Base-by-base conservation (phyloP, 1,140 invertebrate genomes). In the Chironomus tepperi region DNA sequence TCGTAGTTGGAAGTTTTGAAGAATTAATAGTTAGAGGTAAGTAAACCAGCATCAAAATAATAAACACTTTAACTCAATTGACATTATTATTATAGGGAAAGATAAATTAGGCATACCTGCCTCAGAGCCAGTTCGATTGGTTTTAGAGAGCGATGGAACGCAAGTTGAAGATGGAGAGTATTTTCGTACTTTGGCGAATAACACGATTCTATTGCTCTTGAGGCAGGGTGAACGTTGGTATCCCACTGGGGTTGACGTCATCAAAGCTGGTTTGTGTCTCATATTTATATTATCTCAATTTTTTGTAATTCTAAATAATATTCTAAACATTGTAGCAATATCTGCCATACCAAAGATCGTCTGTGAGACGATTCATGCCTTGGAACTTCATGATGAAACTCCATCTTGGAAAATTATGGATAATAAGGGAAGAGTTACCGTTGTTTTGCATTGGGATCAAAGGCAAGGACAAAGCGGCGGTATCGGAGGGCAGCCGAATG, bases 391-490 rank as follows among this genome's bases (percentile, higher is more conserved):
- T 85, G 92, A 96, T 93, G 94, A 95, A 84, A 93, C 93, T 80
- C 93, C 94, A 78, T 95, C 93, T 84, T 97, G 94, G 94, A 96
- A 96, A 85, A 95, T 96, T 86, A 95, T 95, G 92, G 94, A 96
- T 88, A 95, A 95, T 88, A 93, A 95, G 86, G 93, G 93, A 80
- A 89, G 93, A 82, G 92, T 96, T 84, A 96, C 94, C 79, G 93
- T 97, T 83, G 93, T 96, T 78, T 85, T 96, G 80, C 92, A 95
- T 84, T 95, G 94, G 93, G 93, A 95, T 86, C 93, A 94, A 85
- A 87, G 90, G 76, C 87, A 86, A 81, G 87, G 85, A 77, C 86
- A 83, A 76, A 82, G 83, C 75, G 83, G 82, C 76, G 84, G 86
- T 81, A 79, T 86, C 78, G 75, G 83, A 77, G 81, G 84, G 74